Conservation (phyloP, 2,113 vertebrate species). For the Plecturocebus donacophilus region DNA sequence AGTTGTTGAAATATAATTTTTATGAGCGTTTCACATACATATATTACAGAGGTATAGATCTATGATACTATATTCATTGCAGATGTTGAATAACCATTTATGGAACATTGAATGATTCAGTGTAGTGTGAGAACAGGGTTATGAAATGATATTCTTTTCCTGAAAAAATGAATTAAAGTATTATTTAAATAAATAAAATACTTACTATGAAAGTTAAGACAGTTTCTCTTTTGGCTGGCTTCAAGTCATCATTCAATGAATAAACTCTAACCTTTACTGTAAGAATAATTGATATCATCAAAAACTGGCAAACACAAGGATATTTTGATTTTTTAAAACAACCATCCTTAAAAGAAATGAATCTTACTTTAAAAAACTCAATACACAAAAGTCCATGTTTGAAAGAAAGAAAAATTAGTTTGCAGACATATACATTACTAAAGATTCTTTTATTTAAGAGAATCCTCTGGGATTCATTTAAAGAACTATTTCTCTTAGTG, state of each 20-base stretch:
- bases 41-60: not conserved
- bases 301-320: not conserved
- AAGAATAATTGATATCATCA: slow-evolving; percentile 62
- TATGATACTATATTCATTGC: not conserved
- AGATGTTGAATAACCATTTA: not conserved
- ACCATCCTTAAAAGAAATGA: slow-evolving; percentile 31
- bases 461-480: not conserved
- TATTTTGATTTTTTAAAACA: slow-evolving; percentile 6
- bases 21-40: not conserved
- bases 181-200: slow-evolving; percentile 59
- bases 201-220: slow-evolving; percentile 92
- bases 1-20: not conserved
- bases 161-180: not conserved
- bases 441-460: not conserved
- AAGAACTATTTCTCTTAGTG: not conserved
- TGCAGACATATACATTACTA: not conserved
- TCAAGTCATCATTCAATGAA: slow-evolving; percentile 93
- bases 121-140: not conserved
- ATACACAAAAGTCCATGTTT: not conserved
- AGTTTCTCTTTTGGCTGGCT: slow-evolving; percentile 87
- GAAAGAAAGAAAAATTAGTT: slow-evolving; percentile 36
- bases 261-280: slow-evolving; percentile 92
- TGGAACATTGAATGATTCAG: not conserved
- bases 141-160: not conserved
- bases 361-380: not conserved